Evolutionary conservation across 2,888 invertebrate genomes (phyloP).

Genomic region (Xestia xanthographa): DNA sequence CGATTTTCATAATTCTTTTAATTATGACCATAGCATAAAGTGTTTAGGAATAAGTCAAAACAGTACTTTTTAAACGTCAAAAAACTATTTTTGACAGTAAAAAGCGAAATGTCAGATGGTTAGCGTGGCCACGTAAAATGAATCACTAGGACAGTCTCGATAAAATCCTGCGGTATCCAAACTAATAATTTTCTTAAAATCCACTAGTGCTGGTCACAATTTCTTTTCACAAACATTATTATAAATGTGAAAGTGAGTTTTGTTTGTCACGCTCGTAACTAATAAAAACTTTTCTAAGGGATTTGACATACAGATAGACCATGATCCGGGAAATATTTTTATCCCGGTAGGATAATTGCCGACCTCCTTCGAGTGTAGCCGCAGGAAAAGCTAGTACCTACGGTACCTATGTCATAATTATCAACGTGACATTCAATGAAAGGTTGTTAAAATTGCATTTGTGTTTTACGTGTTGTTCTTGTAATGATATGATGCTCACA

Average conservation of each 20-base stretch:
- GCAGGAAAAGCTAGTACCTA: too few species aligned
- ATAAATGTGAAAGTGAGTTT: neutral
- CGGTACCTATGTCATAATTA: too few species aligned
- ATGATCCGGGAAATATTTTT: neutral
- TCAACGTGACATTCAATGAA: neutral
- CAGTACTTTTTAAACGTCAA: neutral
- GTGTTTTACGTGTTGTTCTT: neutral
- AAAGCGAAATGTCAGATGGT: neutral
- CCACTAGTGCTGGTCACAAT: too few species aligned
- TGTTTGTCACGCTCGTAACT: neutral
- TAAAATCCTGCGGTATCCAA: neutral
- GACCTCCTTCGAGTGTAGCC: too few species aligned
- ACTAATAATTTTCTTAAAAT: too few species aligned
- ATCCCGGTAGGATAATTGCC: too few species aligned
- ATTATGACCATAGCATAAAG: neutral
- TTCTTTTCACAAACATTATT: too few species aligned
- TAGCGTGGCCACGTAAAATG: conserved; percentile 4
- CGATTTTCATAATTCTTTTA: neutral
- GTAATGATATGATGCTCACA: conserved; percentile 1
- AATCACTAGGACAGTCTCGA: neutral
- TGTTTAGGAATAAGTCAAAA: neutral
- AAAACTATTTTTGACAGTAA: neutral
- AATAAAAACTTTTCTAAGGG: neutral
- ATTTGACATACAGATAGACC: neutral
- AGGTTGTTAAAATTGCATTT: neutral